A percentile compares a stretch with the other conserved stretches of the same genome.
These are phyloP conservation scores for Spea hammondii DNA, from an alignment of 2,797 vertebrate species.

Conservation along the genomic window DNA sequence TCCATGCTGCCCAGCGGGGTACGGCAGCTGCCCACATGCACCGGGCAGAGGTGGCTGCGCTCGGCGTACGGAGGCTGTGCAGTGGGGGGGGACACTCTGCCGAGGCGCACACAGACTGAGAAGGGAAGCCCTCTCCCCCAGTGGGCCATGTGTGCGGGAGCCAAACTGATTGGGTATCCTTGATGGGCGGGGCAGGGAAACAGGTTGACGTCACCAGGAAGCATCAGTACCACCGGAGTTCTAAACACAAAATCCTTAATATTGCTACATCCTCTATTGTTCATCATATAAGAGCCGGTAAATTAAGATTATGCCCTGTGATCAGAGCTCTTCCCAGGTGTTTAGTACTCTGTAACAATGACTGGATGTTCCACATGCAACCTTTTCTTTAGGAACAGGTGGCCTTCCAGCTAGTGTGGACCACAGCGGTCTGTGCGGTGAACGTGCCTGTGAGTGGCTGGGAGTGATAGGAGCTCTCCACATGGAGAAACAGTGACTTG, in stretches of 20 bases:
- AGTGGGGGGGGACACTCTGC: neutral
- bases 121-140: neutral
- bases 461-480: no score
- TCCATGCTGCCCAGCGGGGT: constrained; percentile 6
- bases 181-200: neutral
- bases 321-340: no score
- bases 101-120: neutral
- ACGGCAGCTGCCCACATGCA: neutral
- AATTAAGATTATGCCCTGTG: no score
- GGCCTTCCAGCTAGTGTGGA: no score
- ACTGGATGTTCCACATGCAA: no score
- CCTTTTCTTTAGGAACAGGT: no score
- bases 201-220: neutral
- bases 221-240: neutral
- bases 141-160: neutral
- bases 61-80: neutral
- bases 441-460: no score
- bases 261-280: no score
- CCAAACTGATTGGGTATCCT: neutral
- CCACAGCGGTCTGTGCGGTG: no score
- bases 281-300: no score
- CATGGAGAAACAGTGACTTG: no score
- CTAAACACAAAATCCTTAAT: neutral
- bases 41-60: neutral
- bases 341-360: no score